Base-by-base conservation (phyloP, 2,113 vertebrate genomes). In the Myrmecophaga tridactyla region DNA sequence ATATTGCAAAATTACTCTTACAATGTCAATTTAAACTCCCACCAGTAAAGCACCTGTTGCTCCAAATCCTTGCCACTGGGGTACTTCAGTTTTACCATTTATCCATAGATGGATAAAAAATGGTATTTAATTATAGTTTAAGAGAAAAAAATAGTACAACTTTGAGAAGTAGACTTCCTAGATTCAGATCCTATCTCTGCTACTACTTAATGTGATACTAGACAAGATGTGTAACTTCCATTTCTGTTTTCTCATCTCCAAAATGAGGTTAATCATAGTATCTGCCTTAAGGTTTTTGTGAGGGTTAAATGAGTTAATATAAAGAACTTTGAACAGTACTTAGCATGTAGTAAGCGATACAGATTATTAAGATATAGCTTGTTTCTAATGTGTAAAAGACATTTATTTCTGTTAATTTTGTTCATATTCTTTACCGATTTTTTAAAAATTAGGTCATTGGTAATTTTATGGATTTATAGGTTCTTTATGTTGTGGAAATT, bases 391-490 rank as follows among this genome's bases (percentile, higher is more conserved):
- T 87, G 0, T 65, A 85, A 92, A 39, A 89, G 6, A 10, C 69
- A 73, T 84, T 93, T 95, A 2, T 86, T 89, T 80, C 51, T 95
- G 67, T 78, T 27, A 75, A 82, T 31, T 94, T 95, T 53, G 20
- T 89, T 80, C 7, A 48, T 95, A 36, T 67, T 3, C 39, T 90
- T 92, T 65, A 63, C 18, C 51, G 6, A 72, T 90, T 86, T 96
- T 96, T 85, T 62, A 92, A 31, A 31, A 46, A 17, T 93, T 65
- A 80, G 1, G 14, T 58, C 63, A 7, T 84, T 94, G n/a, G 27
- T 93, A 31, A 63, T 82, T 95, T 89, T 41, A 72, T 2, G 34
- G 18, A 58, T 90, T 85, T 94, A 27, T 93, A 70, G 31, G 9
- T 86, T 15, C 83, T 78, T 34, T 51, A 34, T 95, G 41, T 23